Conservation (phyloP, 2,113 vertebrate species). For the Megaceryle torquata region DNA sequence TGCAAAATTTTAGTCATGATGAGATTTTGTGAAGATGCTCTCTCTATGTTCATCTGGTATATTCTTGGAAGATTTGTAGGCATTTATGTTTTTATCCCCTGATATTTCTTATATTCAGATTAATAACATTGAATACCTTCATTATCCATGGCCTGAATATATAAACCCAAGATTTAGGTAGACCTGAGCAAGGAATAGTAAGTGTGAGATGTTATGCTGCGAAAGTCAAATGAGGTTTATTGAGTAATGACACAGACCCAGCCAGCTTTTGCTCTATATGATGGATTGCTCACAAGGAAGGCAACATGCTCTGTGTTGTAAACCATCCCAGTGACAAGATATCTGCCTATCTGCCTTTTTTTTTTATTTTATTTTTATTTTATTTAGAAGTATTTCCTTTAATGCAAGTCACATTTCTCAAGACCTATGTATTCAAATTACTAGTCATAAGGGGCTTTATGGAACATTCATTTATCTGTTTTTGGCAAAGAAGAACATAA, state of each 20-base stretch:
- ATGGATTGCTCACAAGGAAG: neutral
- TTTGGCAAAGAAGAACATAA: neutral
- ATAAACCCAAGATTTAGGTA: neutral
- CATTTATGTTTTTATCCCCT: neutral
- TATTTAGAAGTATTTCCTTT: neutral
- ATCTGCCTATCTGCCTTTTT: no score
- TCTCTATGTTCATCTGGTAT: neutral
- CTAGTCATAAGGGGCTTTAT: neutral
- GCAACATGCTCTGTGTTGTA: neutral
- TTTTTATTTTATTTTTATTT: no score
- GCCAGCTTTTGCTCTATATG: neutral
- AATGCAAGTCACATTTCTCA: neutral
- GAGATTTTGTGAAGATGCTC: neutral
- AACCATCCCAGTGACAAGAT: neutral
- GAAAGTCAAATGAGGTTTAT: neutral
- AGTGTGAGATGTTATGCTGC: neutral
- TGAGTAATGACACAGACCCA: neutral
- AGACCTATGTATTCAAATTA: neutral
- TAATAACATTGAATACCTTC: neutral
- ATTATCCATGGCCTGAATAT: neutral
- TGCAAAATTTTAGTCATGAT: neutral
- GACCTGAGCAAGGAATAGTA: neutral
- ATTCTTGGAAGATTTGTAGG: neutral
- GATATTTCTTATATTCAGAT: neutral
- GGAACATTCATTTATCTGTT: rapidly evolving